Base-by-base conservation (phyloP, 2,113 vertebrate species). In the Mesitornis unicolor region DNA sequence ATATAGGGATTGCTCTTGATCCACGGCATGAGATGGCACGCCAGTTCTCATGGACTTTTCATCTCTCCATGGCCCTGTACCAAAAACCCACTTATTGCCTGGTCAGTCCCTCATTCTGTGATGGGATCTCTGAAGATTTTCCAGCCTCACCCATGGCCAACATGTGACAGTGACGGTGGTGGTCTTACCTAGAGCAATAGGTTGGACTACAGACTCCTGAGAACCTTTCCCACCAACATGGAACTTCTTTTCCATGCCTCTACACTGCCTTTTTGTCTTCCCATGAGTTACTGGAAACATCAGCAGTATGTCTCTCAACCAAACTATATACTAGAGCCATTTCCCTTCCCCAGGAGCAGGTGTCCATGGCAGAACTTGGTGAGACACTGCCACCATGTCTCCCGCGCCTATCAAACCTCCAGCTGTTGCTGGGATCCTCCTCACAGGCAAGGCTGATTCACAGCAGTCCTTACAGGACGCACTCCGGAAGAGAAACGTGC, bases 1-100 rank as follows among this genome's bases (percentile, higher is more conserved):
- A 31, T 19, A 3, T 7, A 18, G 68, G 48, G 69, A 60, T 7
- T 31, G 25, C 33, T 69, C 54, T 51, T 38, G 26, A 60, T 16
- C 10, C 59, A 68, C 19, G 22, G 7, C 0, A 0, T 16, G 56
- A 86, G 31, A 36, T 21, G 5, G 78, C 7, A 10, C 5, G 5
- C 4, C 56, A 43, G 9, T 43, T 57, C 28, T 63, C 33, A 53
- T 5, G 19, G 42, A 43, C 5, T 29, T 63, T 65, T 63, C 26
- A 47, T 36, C 22, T 73, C 29, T 36, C 33, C 13, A 2, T 33
- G 26, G 10, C 11, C 6, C n/a, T 60, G 80, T 14, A 56, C 75
- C 33, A 31, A 76, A 82, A 82, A 33, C 18, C n/a, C 5, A 19
- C 8, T 38, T 28, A 54, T 16, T 50, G 7, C 60, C 29, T 42